A percentile compares a stretch with the other conserved stretches of the same genome.
These are phyloP conservation scores for Dryobota labecula DNA, from an alignment of 2,888 invertebrate species.

Conservation along the genomic window DNA sequence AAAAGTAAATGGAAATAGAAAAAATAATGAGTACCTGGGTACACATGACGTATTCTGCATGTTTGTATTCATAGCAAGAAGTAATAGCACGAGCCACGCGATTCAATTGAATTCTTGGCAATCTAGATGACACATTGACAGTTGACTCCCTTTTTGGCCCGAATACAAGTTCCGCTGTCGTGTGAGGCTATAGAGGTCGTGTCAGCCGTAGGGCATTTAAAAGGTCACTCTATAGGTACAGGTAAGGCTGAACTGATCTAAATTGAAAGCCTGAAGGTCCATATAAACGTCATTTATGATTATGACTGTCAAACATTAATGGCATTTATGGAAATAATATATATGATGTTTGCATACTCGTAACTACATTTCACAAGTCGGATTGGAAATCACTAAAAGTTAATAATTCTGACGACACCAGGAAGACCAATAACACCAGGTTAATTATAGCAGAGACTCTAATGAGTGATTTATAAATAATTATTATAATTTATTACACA, in stretches of 20 bases:
- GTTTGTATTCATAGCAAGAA: neutral
- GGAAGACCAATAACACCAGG: neutral
- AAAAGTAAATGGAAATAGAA: slow-evolving; percentile 6
- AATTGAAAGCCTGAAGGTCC: slow-evolving; percentile 31
- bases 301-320: slow-evolving; percentile 11
- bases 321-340: neutral
- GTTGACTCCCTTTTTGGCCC: slow-evolving; percentile 50
- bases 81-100: neutral
- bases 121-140: slow-evolving; percentile 52
- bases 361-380: neutral
- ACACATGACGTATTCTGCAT: neutral
- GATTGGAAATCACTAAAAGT: neutral
- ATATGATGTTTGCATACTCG: neutral
- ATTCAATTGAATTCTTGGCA: slow-evolving; percentile 54
- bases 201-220: slow-evolving; percentile 52
- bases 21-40: neutral
- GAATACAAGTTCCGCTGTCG: slow-evolving; percentile 46
- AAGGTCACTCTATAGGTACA: slow-evolving; percentile 42
- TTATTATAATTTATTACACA: slow-evolving; percentile 17
- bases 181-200: slow-evolving; percentile 43
- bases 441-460: slow-evolving; percentile 4
- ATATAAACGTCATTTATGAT: slow-evolving; percentile 21
- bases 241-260: slow-evolving; percentile 16
- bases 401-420: slow-evolving; percentile 5
- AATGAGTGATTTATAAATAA: neutral